Conservation (phyloP, 2,113 vertebrate genomes). For the Phylloscopus trochilus region DNA sequence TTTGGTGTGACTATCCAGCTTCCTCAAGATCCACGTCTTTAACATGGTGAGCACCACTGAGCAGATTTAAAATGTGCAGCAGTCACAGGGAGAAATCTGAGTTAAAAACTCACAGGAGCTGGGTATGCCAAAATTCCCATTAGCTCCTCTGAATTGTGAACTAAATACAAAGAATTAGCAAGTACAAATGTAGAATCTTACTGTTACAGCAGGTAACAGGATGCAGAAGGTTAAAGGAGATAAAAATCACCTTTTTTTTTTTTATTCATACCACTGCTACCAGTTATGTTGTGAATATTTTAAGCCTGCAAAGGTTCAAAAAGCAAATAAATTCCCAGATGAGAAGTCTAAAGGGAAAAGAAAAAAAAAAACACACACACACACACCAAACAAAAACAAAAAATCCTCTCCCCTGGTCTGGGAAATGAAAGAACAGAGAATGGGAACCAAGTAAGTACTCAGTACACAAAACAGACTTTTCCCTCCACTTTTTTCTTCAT, state of each 20-base stretch:
- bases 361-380: background rate
- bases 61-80: background rate
- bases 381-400: too few relatives aligned
- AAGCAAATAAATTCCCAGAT: background rate
- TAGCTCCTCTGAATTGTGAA: background rate
- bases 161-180: background rate
- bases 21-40: background rate
- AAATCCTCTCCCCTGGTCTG: background rate
- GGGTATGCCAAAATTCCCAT: background rate
- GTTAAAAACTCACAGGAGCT: background rate
- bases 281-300: background rate
- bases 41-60: background rate
- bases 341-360: background rate
- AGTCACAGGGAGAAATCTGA: background rate
- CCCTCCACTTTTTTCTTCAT: background rate
- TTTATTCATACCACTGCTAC: background rate
- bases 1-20: background rate
- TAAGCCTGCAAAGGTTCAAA: background rate
- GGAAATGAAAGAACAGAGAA: background rate
- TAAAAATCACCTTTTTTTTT: background rate
- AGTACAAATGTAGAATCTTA: background rate
- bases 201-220: background rate
- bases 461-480: background rate
- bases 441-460: background rate
- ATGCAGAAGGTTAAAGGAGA: background rate